Evolutionary conservation across 2,888 invertebrate genomes (phyloP), one percentile per base, ranked within the genome.

Genomic region (Nysson spinosus): DNA sequence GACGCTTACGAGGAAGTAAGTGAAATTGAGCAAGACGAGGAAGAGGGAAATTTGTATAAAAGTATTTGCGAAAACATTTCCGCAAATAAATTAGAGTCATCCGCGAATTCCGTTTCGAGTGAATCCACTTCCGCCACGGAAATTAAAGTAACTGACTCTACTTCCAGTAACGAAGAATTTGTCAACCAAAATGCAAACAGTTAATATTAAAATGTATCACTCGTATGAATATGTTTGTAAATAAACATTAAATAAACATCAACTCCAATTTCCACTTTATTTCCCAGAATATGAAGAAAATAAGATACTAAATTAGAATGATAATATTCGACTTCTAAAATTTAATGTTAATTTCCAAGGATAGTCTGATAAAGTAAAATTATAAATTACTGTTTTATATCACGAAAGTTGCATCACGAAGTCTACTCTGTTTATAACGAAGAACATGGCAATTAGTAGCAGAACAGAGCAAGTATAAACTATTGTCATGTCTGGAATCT

Each of bases 81-180:
- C 1, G 7, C 16, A 7, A 17, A 34, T 12, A 20, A 5, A n/a
- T 12, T n/a, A 14, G 28, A 43, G 4, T 49, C 60, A 4, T 14
- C 7, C 24, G 1, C 4, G 6, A n/a, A 47, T 2, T 11, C 14
- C 3, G 9, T 20, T 3, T 26, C 43, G 0, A 32, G 26, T 1
- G 12, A n/a, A 20, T 61, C 42, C 14, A 47, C 39, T 14, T 47
- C 37, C 0, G 17, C 20, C 20, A 43, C 47, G 0, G 64, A 61
- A 1, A 22, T 47, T 3, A 49, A 51, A 28, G 58, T 58, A 7
- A 58, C 50, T 0, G 50, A 62, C 19, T 58, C 51, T 6, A 44
- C 17, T 7, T 40, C 54, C n/a, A 47, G 34, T 17, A 20, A 39
- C 1, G 30, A 52, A 11, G 9, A 6, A 6, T 5, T 6, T 14